Evolutionary conservation across 2,113 vertebrate genomes (phyloP), one percentile per base, ranked within the genome.

Genomic region (Oxyruncus cristatus): DNA sequence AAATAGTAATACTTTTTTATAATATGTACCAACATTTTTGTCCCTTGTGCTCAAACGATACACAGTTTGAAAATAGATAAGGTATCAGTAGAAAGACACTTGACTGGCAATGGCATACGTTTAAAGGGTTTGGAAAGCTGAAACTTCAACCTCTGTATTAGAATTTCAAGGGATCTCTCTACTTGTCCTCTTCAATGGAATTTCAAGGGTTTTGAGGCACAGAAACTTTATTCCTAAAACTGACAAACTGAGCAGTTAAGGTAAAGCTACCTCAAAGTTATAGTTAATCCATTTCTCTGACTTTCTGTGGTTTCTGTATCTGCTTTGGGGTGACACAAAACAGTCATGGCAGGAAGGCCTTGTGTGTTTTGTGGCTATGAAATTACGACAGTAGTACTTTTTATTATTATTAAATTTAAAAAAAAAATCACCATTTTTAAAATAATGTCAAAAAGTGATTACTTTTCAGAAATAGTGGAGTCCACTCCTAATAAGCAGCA

Each of bases 41-140:
- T 87, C 32, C 21, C 79, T 74, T 13, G 3, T 33, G 35, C 23
- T 93, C 21, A 71, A 82, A 46, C 5, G 28, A 9, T 22, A 22
- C 24, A 21, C 10, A 52, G 14, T 63, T n/a, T 49, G 76, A 92
- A 88, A 85, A 27, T 26, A 49, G 33, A 11, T 5, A 56, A 37
- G 2, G 7, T 65, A 33, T 61, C 70, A 44, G 30, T 30, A 89
- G 49, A 66, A 47, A 20, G 22, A 28, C 2, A 4, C 13, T 19
- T 0, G 0, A 8, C 12, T 74, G 53, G 50, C 10, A 30, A 21
- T 4, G 53, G 8, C 37, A 23, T 23, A 27, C 20, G 22, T 82
- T 88, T 83, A 68, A 77, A 71, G 44, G 33, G 5, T 39, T 88
- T 72, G 73, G 47, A 21, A 72, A 84, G 67, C 14, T 9, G 35